A percentile compares a stretch with the other conserved stretches of the same genome.
These are phyloP conservation scores for Cantharis rufa DNA, from an alignment of 2,888 invertebrate species.

Conservation along the genomic window DNA sequence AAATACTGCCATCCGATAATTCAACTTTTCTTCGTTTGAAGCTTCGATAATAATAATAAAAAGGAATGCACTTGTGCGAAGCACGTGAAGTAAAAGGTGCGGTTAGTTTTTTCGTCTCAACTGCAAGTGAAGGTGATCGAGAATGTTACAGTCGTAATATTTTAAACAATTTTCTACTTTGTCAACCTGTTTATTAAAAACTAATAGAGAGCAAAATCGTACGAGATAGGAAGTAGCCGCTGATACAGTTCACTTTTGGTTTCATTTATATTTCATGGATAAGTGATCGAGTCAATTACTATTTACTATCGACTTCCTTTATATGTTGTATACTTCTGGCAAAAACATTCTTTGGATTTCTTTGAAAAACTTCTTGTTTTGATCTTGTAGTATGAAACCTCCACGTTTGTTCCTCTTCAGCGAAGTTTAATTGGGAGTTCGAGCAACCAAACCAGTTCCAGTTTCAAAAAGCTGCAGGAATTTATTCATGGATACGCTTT, in stretches of 20 bases:
- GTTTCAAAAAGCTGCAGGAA: not conserved
- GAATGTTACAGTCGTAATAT: slow-evolving; percentile 35
- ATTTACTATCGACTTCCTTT: not conserved
- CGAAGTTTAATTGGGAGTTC: no score
- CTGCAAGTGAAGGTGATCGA: slow-evolving; percentile 42
- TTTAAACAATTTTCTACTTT: slow-evolving; percentile 25
- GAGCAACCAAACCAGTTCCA: not conserved
- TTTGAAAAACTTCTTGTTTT: no score
- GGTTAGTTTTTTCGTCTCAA: slow-evolving; percentile 26
- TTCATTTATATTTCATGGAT: slow-evolving; percentile 24
- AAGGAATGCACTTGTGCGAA: slow-evolving; percentile 11
- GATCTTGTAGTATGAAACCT: no score
- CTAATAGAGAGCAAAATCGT: slow-evolving; percentile 19
- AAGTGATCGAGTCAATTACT: slow-evolving; percentile 12
- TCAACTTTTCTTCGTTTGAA: not conserved
- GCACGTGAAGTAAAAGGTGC: slow-evolving; percentile 24
- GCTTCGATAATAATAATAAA: not conserved
- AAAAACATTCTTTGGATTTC: not conserved
- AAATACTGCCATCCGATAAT: not conserved
- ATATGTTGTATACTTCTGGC: not conserved
- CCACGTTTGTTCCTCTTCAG: no score
- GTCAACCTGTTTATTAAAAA: slow-evolving; percentile 15
- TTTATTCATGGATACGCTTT: not conserved
- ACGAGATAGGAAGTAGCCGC: slow-evolving; percentile 20
- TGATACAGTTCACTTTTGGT: slow-evolving; percentile 28